Evolutionary conservation across 2,888 invertebrate species (phyloP).

Genomic region (Conomelus anceps): DNA sequence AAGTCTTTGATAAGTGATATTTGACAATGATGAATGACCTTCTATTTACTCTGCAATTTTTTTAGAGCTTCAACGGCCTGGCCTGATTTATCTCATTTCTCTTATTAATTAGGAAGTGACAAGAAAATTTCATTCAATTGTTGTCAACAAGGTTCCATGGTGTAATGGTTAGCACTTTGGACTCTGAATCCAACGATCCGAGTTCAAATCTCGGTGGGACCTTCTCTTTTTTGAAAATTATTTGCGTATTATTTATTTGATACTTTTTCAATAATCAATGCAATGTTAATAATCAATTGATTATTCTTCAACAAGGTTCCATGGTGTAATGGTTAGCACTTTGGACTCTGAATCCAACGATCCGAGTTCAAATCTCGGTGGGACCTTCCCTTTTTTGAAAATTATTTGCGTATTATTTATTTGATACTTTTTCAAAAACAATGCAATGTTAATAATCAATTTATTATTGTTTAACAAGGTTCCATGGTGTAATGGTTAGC

Average conservation of each 20-base stretch:
- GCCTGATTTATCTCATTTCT: too few relatives aligned
- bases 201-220: slow-evolving; percentile 39
- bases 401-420: neutral
- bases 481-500: slow-evolving; percentile 36
- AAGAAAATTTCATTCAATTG: too few relatives aligned
- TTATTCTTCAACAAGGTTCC: slow-evolving; percentile 25
- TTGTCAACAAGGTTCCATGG: too few relatives aligned
- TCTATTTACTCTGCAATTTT: too few relatives aligned
- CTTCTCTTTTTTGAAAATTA: slow-evolving; percentile 20
- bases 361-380: slow-evolving; percentile 40
- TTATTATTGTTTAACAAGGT: slow-evolving; percentile 15
- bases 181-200: slow-evolving; percentile 41
- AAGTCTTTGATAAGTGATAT: too few relatives aligned
- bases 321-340: slow-evolving; percentile 49
- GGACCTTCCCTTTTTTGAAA: slow-evolving; percentile 31
- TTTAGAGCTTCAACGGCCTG: too few relatives aligned
- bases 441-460: neutral
- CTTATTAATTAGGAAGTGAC: too few relatives aligned
- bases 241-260: too few relatives aligned
- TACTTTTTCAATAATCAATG: neutral
- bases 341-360: slow-evolving; percentile 44
- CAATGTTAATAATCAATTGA: neutral
- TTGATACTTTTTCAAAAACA: neutral
- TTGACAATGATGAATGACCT: too few relatives aligned
- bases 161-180: too few relatives aligned